Conservation (phyloP, 2,797 vertebrate species). For the Dallia pectoralis region DNA sequence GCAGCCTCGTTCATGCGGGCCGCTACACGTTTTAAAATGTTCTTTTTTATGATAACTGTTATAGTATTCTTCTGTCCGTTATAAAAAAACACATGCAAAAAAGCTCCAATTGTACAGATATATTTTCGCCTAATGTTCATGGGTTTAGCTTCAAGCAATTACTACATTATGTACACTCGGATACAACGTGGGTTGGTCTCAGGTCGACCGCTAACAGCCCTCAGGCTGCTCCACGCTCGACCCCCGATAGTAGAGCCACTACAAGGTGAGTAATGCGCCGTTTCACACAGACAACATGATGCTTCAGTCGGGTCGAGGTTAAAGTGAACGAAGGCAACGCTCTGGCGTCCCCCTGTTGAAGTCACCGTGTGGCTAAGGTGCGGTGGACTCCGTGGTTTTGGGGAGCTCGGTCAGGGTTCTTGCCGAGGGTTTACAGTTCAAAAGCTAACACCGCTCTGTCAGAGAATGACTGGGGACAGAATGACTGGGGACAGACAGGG, state of each 20-base stretch:
- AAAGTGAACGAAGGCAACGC: constrained; percentile 23
- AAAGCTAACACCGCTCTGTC: constrained; percentile 33
- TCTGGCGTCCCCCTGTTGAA: constrained; percentile 37
- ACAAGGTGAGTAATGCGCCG: background rate
- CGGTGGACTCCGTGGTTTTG: background rate
- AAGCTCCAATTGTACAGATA: constrained; percentile 75
- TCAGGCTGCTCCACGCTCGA: background rate
- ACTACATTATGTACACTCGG: constrained; percentile 77
- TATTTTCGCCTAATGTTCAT: constrained; percentile 62
- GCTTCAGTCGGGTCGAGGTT: constrained; percentile 22
- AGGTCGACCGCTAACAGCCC: constrained; percentile 59
- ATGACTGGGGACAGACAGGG: too few relatives aligned
- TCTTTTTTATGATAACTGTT: constrained; percentile 65
- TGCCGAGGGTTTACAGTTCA: constrained; percentile 34
- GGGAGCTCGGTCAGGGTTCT: constrained; percentile 33
- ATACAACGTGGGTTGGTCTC: too few relatives aligned
- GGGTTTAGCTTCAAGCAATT: constrained; percentile 76
- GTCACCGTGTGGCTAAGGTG: constrained; percentile 25
- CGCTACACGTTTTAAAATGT: constrained; percentile 73
- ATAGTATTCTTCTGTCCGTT: constrained; percentile 78
- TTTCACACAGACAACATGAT: background rate
- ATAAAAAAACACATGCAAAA: constrained; percentile 89
- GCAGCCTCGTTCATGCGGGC: constrained; percentile 85
- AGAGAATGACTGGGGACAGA: constrained; percentile 33
- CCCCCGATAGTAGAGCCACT: background rate